phyloP scores from a whole-genome alignment of 2,113 vertebrate species.

The Megaceryle torquata region DNA sequence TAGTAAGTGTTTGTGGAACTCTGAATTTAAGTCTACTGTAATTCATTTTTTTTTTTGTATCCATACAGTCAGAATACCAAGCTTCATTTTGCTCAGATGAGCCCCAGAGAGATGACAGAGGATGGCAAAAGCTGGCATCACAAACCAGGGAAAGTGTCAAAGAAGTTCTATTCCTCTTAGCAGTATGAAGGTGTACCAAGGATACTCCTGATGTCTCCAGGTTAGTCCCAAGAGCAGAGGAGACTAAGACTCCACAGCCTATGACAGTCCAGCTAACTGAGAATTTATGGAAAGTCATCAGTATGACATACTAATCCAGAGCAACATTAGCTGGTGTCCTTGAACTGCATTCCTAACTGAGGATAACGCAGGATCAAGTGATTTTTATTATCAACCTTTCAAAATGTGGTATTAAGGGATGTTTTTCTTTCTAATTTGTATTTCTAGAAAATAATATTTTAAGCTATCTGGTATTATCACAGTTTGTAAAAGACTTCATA shows the following conservation, averaged over 20 bases:
- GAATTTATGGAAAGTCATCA: not conserved
- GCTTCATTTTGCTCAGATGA: not conserved
- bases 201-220: not conserved
- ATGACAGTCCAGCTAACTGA: not conserved
- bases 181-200: rapidly evolving
- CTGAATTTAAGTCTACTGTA: not conserved
- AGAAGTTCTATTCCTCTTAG: not conserved
- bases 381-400: not conserved
- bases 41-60: not conserved
- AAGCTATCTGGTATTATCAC: not conserved
- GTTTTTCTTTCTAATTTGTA: not conserved
- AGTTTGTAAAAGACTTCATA: not conserved
- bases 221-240: not conserved
- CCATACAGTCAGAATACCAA: not conserved
- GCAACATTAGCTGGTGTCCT: not conserved
- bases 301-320: not conserved
- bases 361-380: not conserved
- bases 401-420: not conserved
- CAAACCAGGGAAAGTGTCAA: not conserved
- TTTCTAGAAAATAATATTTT: not conserved
- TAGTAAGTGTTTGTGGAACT: not conserved
- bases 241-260: not conserved
- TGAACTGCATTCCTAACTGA: not conserved
- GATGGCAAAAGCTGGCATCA: not conserved
- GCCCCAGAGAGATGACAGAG: not conserved